These are phyloP conservation scores for Frieseomelitta varia DNA, from an alignment of 1,140 invertebrate species.

Conservation along the genomic window DNA sequence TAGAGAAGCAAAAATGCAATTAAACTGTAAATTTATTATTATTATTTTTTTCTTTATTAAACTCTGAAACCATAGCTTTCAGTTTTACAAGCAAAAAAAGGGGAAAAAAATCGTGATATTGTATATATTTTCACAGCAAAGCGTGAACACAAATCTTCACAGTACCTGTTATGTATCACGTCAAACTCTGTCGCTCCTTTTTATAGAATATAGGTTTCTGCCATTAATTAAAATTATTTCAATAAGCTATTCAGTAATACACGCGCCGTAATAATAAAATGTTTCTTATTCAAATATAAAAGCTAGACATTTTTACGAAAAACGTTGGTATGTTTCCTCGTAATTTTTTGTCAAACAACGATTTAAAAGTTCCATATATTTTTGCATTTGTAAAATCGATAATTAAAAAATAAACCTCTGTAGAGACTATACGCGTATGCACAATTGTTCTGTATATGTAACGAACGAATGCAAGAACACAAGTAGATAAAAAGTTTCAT, in stretches of 20 bases:
- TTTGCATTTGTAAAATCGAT: background rate
- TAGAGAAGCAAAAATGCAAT: too few relatives aligned
- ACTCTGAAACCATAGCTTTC: background rate
- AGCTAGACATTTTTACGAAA: background rate
- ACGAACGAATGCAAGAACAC: slow-evolving; percentile 2
- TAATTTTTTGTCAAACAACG: background rate
- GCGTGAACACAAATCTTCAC: background rate
- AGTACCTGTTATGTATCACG: background rate
- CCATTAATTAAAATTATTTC: background rate
- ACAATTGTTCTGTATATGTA: too few relatives aligned
- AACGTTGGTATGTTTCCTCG: background rate
- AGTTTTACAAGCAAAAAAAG: background rate
- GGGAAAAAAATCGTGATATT: background rate
- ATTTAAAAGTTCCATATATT: background rate
- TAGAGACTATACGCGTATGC: background rate
- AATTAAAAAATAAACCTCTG: background rate
- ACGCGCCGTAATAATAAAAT: background rate
- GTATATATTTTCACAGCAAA: background rate
- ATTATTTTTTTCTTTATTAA: background rate
- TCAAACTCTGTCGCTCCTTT: background rate
- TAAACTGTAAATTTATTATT: too few relatives aligned
- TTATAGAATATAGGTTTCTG: background rate
- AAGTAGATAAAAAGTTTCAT: slow-evolving; percentile 39
- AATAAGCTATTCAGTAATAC: background rate
- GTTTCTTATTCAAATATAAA: background rate